phyloP scores from a whole-genome alignment of 2,797 vertebrate species.

The Acanthiza pusilla region DNA sequence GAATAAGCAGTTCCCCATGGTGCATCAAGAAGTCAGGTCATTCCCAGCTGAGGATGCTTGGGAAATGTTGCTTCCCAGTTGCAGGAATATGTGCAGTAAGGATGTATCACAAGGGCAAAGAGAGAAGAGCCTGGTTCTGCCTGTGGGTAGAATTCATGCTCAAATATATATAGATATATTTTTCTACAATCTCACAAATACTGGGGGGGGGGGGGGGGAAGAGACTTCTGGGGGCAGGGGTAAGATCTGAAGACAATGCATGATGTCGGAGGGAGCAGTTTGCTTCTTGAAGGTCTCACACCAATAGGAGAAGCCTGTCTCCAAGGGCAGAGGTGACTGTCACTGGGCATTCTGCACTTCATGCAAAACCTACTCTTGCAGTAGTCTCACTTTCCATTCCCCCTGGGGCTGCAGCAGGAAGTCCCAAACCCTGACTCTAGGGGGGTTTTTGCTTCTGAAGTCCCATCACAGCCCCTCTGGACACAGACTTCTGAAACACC shows the following conservation, averaged over 20 bases:
- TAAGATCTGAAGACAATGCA: background rate
- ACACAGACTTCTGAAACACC: background rate
- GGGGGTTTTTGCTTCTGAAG: slow-evolving; percentile 51
- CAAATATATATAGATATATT: background rate
- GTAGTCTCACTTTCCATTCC: slow-evolving; percentile 21
- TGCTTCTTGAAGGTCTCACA: background rate
- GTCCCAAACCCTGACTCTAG: slow-evolving; percentile 5
- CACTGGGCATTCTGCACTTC: background rate
- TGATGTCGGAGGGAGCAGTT: background rate
- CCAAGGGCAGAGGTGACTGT: background rate
- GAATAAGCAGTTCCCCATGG: background rate
- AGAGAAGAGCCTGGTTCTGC: background rate
- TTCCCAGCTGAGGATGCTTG: background rate
- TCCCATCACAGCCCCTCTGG: background rate
- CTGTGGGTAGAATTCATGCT: background rate
- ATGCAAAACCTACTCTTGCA: slow-evolving; percentile 36
- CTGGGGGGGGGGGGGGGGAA: background rate
- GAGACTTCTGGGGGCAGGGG: background rate
- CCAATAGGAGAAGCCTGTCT: background rate
- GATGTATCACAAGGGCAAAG: background rate
- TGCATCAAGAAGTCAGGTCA: background rate
- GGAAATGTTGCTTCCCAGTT: background rate
- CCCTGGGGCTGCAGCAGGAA: slow-evolving; percentile 39
- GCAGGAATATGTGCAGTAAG: background rate
- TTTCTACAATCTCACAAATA: background rate